Evolutionary conservation across 1,140 invertebrate genomes (phyloP).

Genomic region (Drosophila orosa): DNA sequence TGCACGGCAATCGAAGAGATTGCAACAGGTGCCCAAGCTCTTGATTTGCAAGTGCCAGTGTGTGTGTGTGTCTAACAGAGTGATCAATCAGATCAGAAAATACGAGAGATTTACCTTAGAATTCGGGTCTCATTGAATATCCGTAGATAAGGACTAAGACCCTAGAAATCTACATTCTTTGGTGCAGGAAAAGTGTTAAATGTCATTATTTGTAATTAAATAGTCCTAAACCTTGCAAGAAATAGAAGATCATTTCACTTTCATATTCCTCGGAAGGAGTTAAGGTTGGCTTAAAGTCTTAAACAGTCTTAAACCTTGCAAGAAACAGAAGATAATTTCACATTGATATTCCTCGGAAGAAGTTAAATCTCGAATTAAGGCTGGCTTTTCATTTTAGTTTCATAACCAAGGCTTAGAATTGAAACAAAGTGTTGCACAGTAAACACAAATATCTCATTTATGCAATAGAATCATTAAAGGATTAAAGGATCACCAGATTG

Average conservation of each 20-base stretch:
- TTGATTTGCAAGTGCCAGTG: conserved; percentile 29
- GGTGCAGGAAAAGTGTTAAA: neutral
- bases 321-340: neutral
- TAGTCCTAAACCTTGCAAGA: too few relatives aligned
- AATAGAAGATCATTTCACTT: neutral
- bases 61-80: conserved; percentile 27
- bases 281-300: too few relatives aligned
- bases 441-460: neutral
- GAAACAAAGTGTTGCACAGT: too few relatives aligned
- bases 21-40: conserved; percentile 67
- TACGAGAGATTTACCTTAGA: neutral
- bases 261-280: neutral
- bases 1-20: conserved; percentile 68
- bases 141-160: too few relatives aligned
- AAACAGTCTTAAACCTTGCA: too few relatives aligned
- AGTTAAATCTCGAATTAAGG: too few relatives aligned
- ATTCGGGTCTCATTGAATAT: neutral
- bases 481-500: too few relatives aligned
- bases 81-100: conserved; percentile 34
- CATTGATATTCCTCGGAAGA: neutral
- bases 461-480: neutral
- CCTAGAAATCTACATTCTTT: conserved; percentile 13
- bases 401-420: too few relatives aligned
- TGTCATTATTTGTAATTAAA: neutral
- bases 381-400: too few relatives aligned